Conservation (phyloP, 2,797 vertebrate genomes). For the Myotis daubentonii region DNA sequence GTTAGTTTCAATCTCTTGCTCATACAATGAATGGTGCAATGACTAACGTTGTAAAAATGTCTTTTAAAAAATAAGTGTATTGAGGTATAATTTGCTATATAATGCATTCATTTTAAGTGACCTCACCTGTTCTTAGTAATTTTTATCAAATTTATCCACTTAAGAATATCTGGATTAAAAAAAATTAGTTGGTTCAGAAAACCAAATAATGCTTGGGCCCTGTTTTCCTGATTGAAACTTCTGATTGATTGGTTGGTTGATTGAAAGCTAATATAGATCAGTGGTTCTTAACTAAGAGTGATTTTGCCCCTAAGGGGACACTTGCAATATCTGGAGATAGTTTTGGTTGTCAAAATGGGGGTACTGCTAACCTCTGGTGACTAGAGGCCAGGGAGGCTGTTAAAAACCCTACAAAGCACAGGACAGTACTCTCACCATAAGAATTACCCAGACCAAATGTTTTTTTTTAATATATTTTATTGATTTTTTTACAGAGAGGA, state of each 20-base stretch:
- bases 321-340: background rate
- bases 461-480: too few relatives aligned
- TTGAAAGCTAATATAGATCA: background rate
- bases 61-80: slow-evolving; percentile 26
- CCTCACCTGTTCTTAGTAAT: background rate
- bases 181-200: slow-evolving; percentile 29
- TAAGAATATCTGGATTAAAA: too few relatives aligned
- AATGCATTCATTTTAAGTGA: background rate
- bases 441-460: background rate
- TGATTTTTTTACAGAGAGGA: too few relatives aligned
- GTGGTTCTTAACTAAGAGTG: background rate
- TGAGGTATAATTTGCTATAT: slow-evolving; percentile 3
- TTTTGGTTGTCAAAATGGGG: slow-evolving; percentile 14
- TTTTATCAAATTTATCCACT: background rate
- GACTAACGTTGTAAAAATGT: background rate
- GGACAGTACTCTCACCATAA: background rate
- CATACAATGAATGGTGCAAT: background rate
- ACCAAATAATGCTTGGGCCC: background rate
- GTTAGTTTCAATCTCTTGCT: background rate
- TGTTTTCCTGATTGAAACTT: slow-evolving; percentile 15
- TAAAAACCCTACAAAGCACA: background rate
- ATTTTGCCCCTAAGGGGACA: background rate
- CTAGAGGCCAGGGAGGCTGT: background rate
- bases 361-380: background rate
- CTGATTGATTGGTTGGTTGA: background rate